These are phyloP conservation scores for Cosmorhoe ocellata DNA, from an alignment of 2,888 invertebrate genomes.

Conservation along the genomic window DNA sequence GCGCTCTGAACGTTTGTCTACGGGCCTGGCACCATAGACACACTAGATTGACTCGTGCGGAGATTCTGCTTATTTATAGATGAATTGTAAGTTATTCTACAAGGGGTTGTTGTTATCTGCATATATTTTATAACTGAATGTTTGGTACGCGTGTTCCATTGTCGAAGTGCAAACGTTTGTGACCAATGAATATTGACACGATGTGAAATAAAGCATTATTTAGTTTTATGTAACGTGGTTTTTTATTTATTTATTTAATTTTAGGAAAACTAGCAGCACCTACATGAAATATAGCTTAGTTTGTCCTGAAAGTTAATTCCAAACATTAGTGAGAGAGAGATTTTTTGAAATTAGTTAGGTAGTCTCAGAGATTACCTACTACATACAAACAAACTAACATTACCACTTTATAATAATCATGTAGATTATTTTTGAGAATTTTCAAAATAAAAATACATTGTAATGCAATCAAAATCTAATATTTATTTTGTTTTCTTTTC, in stretches of 20 bases:
- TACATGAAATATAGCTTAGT: no score
- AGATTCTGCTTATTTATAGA: conserved; percentile 41
- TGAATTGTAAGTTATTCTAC: conserved; percentile 58
- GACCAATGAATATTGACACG: conserved; percentile 77
- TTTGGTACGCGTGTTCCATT: conserved; percentile 60
- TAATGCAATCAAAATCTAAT: no score
- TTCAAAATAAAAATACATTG: no score
- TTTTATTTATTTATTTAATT: conserved; percentile 37
- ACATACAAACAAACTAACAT: no score
- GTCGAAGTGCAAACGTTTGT: conserved; percentile 69
- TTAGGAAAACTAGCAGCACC: no score
- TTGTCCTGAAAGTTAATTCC: no score
- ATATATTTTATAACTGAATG: conserved; percentile 75
- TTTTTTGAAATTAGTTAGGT: no score
- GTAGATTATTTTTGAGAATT: no score
- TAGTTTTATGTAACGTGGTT: conserved; percentile 65
- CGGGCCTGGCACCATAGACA: background rate
- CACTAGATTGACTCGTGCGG: background rate
- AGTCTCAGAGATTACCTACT: no score
- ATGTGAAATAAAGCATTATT: conserved; percentile 80
- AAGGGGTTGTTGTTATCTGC: conserved; percentile 71
- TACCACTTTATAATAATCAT: no score
- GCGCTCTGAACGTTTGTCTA: background rate
- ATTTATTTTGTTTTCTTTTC: no score
- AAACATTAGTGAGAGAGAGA: no score